A percentile compares a stretch with the other conserved stretches of the same genome.
Conservation (phyloP, 2,888 invertebrate species). For the Charanyca ferruginea region DNA sequence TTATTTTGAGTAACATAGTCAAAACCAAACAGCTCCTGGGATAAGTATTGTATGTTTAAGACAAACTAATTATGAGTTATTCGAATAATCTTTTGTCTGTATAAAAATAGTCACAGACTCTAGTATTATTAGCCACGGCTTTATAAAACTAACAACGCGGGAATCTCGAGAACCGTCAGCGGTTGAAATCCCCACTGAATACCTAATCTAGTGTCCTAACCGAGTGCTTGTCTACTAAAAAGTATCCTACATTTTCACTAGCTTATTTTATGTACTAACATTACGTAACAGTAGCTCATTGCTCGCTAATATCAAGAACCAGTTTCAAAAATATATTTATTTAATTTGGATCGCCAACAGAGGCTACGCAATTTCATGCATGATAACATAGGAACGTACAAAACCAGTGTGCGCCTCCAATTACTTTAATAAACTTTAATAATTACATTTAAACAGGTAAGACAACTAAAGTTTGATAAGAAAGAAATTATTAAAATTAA, state of each 20-base stretch:
- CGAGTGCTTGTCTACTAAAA: constrained; percentile 42
- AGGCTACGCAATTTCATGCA: no score
- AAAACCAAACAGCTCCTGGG: background rate
- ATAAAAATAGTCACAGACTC: constrained; percentile 36
- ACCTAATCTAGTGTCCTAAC: constrained; percentile 55
- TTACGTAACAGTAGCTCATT: constrained; percentile 4
- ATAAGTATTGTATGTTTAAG: background rate
- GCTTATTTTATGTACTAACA: constrained; percentile 9
- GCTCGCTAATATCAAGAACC: background rate
- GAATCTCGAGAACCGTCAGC: constrained; percentile 42
- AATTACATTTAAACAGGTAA: no score
- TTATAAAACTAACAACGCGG: constrained; percentile 54
- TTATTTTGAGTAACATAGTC: background rate
- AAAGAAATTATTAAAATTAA: no score
- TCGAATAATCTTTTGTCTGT: background rate
- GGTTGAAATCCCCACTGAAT: constrained; percentile 59
- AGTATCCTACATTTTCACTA: constrained; percentile 18
- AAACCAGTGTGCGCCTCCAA: no score
- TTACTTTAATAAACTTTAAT: no score
- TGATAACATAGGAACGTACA: no score
- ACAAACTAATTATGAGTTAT: background rate
- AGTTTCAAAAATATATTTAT: background rate
- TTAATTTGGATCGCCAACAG: no score
- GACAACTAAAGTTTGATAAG: no score
- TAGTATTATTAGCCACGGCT: constrained; percentile 52